phyloP scores from a whole-genome alignment of 2,797 vertebrate species.

The Platalea minor region DNA sequence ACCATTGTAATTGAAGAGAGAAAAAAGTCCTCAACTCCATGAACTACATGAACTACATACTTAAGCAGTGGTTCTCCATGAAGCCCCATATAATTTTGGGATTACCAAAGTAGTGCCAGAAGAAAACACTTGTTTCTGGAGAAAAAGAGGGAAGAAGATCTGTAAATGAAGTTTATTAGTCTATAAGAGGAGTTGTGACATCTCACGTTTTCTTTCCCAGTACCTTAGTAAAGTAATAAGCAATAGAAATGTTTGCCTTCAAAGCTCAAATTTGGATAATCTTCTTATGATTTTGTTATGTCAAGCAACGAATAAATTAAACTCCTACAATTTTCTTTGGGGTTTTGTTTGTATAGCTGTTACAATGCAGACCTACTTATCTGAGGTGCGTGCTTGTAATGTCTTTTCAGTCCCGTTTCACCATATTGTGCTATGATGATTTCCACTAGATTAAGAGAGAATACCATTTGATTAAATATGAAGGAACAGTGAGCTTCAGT shows the following conservation, averaged over 20 bases:
- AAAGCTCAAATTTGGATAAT: background rate
- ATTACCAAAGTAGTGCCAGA: background rate
- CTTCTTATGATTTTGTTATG: conserved; percentile 4
- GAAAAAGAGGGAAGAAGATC: background rate
- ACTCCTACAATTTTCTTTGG: conserved; percentile 38
- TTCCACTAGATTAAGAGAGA: background rate
- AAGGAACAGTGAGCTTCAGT: background rate
- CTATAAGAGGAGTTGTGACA: background rate
- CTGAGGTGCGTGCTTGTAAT: background rate
- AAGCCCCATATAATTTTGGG: background rate
- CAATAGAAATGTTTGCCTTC: background rate
- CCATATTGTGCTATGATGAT: background rate
- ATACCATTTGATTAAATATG: background rate
- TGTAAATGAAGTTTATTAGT: background rate
- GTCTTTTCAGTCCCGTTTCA: background rate
- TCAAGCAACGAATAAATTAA: no score
- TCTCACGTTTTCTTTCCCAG: background rate
- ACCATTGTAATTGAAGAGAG: background rate
- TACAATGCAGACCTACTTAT: background rate
- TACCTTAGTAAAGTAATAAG: background rate
- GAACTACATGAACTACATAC: background rate
- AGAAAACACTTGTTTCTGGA: background rate
- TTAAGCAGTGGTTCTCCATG: background rate
- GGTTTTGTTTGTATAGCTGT: conserved; percentile 2
- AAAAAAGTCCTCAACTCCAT: background rate